Conservation (phyloP, 2,797 vertebrate species). For the Oceanodroma leucorhoa region DNA sequence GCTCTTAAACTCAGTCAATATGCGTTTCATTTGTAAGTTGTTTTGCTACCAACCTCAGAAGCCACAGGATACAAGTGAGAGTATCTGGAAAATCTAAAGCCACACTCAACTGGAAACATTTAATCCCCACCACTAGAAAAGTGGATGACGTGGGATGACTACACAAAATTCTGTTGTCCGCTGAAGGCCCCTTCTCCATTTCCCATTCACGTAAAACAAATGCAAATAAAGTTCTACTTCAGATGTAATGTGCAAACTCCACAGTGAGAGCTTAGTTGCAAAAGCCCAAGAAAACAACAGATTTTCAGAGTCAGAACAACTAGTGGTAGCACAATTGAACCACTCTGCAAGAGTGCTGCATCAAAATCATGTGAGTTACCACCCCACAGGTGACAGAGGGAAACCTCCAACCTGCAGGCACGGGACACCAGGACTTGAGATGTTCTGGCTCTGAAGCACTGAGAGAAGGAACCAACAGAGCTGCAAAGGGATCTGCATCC, state of each 20-base stretch:
- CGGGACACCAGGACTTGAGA: fast-evolving
- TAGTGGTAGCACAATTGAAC: fast-evolving
- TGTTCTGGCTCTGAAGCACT: not conserved
- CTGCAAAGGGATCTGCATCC: fast-evolving
- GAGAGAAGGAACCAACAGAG: not conserved
- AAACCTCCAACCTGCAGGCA: not conserved
- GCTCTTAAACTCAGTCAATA: not conserved
- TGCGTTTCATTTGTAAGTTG: fast-evolving
- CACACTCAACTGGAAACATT: not conserved
- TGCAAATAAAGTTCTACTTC: not conserved
- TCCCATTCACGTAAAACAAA: not conserved
- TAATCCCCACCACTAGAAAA: not conserved
- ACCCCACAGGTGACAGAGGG: not conserved
- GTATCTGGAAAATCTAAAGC: not conserved
- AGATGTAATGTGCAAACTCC: fast-evolving
- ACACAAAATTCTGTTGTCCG: not conserved
- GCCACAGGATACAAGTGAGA: not conserved
- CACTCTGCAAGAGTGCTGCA: not conserved
- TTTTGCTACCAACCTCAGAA: not conserved
- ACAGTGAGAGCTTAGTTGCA: fast-evolving
- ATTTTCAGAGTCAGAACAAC: not conserved
- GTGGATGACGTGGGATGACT: not conserved
- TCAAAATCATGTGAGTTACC: fast-evolving
- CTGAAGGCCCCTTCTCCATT: not conserved
- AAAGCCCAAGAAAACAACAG: not conserved